phyloP scores from a whole-genome alignment of 2,113 vertebrate genomes.

The Amphiprion ocellaris region DNA sequence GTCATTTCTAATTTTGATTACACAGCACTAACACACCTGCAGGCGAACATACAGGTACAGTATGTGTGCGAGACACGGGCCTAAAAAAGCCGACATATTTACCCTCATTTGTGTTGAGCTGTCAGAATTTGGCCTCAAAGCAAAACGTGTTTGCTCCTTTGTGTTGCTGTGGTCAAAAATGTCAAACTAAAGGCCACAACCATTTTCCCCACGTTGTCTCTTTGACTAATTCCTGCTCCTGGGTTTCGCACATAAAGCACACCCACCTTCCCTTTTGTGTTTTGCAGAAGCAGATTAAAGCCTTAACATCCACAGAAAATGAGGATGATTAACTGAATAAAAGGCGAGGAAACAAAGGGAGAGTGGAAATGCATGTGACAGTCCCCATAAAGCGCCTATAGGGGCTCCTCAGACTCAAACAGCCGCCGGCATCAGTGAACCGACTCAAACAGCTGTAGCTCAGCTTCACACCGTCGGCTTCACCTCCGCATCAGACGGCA shows the following conservation, averaged over 20 bases:
- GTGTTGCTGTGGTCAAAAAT: slow-evolving; percentile 49
- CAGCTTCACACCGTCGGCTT: slow-evolving; percentile 22
- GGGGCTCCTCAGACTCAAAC: slow-evolving; percentile 17
- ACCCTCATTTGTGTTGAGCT: slow-evolving; percentile 22
- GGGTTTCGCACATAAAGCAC: slow-evolving; percentile 25
- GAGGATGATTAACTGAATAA: slow-evolving; percentile 30
- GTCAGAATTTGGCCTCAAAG: slow-evolving; percentile 36
- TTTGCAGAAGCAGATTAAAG: background rate
- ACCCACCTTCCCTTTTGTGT: slow-evolving; percentile 5
- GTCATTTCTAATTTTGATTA: slow-evolving; percentile 6
- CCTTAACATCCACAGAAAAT: slow-evolving; percentile 9
- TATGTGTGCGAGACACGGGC: background rate
- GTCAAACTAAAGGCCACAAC: slow-evolving; percentile 63
- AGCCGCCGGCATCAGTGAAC: slow-evolving; percentile 1
- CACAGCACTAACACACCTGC: slow-evolving; percentile 5
- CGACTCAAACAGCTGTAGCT: slow-evolving; percentile 19
- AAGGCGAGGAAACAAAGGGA: background rate
- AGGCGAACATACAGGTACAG: background rate
- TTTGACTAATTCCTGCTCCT: slow-evolving; percentile 41
- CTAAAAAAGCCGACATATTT: slow-evolving; percentile 22
- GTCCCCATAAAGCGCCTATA: slow-evolving; percentile 34
- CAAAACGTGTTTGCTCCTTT: slow-evolving; percentile 13
- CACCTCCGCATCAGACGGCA: slow-evolving; percentile 24
- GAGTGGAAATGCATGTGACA: slow-evolving; percentile 8
- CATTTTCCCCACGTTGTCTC: slow-evolving; percentile 19